Evolutionary conservation across 2,888 invertebrate species (phyloP).

Genomic region (Gasteruption jaculator): DNA sequence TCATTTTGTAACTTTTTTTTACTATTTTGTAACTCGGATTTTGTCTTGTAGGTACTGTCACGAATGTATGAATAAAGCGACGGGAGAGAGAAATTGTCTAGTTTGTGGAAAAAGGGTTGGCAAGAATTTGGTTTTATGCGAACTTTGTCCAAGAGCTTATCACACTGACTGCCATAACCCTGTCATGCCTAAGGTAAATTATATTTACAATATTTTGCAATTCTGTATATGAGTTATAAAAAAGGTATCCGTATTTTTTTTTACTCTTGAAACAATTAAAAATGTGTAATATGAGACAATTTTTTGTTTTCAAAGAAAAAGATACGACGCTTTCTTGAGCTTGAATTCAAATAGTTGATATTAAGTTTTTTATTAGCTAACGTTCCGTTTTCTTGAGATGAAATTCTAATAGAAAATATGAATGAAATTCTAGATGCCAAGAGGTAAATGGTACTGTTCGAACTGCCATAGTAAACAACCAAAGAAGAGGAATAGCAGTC

Average conservation of each 20-base stretch:
- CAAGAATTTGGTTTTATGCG: constrained; percentile 77
- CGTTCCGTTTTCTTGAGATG: too few species aligned
- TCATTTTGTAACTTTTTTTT: too few species aligned
- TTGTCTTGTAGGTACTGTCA: constrained; percentile 80
- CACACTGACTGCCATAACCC: constrained; percentile 93
- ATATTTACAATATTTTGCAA: constrained; percentile 2
- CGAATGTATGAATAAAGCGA: constrained; percentile 91
- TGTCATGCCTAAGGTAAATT: constrained; percentile 68
- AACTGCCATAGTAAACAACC: constrained; percentile 84
- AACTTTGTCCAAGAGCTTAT: constrained; percentile 85
- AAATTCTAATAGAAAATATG: too few species aligned
- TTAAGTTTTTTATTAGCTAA: too few species aligned
- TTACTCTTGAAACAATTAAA: too few species aligned
- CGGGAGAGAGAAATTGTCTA: constrained; percentile 88
- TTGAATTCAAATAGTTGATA: too few species aligned
- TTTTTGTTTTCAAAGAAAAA: too few species aligned
- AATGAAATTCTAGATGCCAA: constrained; percentile 67
- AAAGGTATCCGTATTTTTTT: neutral
- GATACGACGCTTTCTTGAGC: too few species aligned
- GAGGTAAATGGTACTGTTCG: constrained; percentile 86
- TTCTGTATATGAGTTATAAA: neutral
- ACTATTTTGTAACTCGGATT: too few species aligned
- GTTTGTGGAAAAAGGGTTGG: constrained; percentile 79
- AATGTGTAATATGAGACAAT: too few species aligned
- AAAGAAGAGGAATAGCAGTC: constrained; percentile 54